Evolutionary conservation across 2,797 vertebrate genomes (phyloP).

Genomic region (Lithobates sylvaticus): DNA sequence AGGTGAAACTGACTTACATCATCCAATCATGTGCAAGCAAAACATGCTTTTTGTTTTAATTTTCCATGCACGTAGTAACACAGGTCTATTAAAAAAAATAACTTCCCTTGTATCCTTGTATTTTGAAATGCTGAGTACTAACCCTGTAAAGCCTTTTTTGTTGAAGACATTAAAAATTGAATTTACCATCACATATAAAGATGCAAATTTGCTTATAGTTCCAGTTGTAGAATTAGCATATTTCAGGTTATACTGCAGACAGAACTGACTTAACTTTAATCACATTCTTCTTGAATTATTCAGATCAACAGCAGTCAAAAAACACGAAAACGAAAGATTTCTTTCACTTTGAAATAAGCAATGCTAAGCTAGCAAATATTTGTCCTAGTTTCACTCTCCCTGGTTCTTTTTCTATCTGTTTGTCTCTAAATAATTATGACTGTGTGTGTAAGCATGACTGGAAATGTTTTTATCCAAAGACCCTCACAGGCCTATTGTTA

Average conservation of each 20-base stretch:
- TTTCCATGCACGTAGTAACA: background rate
- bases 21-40: too few species aligned
- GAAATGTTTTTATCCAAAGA: too few species aligned
- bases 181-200: background rate
- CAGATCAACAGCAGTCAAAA: slow-evolving; percentile 6
- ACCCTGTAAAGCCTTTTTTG: background rate
- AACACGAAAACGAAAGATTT: slow-evolving; percentile 13
- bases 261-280: slow-evolving; percentile 23
- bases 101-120: background rate
- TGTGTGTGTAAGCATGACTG: too few species aligned
- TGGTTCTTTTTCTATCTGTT: background rate
- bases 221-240: background rate
- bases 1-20: too few species aligned
- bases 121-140: background rate
- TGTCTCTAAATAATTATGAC: background rate
- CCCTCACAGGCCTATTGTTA: too few species aligned
- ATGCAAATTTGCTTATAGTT: slow-evolving; percentile 4
- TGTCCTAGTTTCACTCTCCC: background rate
- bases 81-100: too few species aligned
- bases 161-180: slow-evolving; percentile 1
- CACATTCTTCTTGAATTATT: slow-evolving; percentile 26
- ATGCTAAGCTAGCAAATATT: background rate
- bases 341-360: slow-evolving; percentile 35
- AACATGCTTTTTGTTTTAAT: too few species aligned
- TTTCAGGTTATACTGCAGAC: slow-evolving; percentile 12